A percentile compares a stretch with the other conserved stretches of the same genome.
phyloP scores from a whole-genome alignment of 2,113 vertebrate species.

The Aegotheles bennettii region DNA sequence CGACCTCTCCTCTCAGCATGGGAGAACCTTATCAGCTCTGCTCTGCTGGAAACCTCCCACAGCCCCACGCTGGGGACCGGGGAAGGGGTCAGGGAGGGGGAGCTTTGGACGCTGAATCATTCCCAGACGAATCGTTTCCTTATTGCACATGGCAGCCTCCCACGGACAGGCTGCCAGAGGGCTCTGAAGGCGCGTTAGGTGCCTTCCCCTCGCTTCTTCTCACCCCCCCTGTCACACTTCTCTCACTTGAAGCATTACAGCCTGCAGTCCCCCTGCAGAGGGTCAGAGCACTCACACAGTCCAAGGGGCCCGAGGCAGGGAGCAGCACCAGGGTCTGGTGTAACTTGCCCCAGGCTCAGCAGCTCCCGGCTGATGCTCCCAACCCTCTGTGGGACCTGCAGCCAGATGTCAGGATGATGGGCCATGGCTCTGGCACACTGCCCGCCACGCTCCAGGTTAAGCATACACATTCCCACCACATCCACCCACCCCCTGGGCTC shows the following conservation, averaged over 20 bases:
- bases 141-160: conserved; percentile 64
- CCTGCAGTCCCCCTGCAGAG: background rate
- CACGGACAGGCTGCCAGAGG: conserved; percentile 37
- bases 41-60: background rate
- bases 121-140: conserved; percentile 58
- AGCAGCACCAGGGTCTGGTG: background rate
- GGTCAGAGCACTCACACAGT: background rate
- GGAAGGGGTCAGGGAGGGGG: conserved; percentile 11
- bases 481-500: background rate
- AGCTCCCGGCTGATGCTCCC: background rate
- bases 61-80: background rate
- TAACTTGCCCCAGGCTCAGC: background rate
- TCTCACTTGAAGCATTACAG: background rate
- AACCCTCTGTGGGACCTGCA: background rate
- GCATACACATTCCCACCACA: fast-evolving
- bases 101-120: conserved; percentile 46
- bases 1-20: background rate
- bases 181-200: conserved; percentile 29
- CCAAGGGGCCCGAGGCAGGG: conserved; percentile 2
- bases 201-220: conserved; percentile 30
- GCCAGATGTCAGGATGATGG: background rate
- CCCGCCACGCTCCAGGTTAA: background rate
- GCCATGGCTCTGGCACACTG: background rate
- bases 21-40: conserved; percentile 23
- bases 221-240: background rate